phyloP scores from a whole-genome alignment of 1,140 invertebrate species.

The Leptinotarsa undecemlineata region DNA sequence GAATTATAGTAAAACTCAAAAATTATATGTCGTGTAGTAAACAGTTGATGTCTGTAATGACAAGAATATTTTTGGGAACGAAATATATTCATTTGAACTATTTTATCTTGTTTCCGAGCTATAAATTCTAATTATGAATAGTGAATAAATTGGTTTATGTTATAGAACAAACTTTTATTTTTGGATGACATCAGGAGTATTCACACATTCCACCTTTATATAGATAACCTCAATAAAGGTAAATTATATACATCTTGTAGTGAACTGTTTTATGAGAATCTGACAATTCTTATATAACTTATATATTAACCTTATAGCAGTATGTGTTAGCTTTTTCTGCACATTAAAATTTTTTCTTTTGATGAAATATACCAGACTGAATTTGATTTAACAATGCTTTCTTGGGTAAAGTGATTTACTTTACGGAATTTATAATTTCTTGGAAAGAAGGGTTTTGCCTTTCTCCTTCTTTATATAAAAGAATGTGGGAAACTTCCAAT shows the following conservation, averaged over 20 bases:
- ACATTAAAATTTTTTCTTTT: not conserved
- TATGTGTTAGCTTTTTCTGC: not conserved
- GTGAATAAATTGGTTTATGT: too few relatives aligned
- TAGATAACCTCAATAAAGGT: constrained; percentile 3
- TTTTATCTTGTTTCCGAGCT: too few relatives aligned
- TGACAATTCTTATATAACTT: constrained; percentile 10
- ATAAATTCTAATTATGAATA: too few relatives aligned
- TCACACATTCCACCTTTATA: constrained; percentile 5
- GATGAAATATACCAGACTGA: not conserved
- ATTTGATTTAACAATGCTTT: not conserved
- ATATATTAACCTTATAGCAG: not conserved
- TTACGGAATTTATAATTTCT: too few relatives aligned
- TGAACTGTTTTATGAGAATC: constrained; percentile 1
- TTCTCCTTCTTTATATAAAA: too few relatives aligned
- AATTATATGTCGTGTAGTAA: too few relatives aligned
- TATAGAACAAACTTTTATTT: not conserved
- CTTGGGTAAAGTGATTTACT: not conserved
- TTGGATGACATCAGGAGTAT: not conserved
- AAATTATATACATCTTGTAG: not conserved
- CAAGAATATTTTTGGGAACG: too few relatives aligned
- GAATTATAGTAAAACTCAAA: not conserved
- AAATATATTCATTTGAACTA: too few relatives aligned
- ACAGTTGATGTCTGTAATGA: too few relatives aligned
- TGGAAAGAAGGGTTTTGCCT: too few relatives aligned
- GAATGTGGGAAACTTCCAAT: too few relatives aligned